Evolutionary conservation across 2,113 vertebrate species (phyloP), one percentile per base, ranked within the genome.

Genomic region (Gila orcuttii): DNA sequence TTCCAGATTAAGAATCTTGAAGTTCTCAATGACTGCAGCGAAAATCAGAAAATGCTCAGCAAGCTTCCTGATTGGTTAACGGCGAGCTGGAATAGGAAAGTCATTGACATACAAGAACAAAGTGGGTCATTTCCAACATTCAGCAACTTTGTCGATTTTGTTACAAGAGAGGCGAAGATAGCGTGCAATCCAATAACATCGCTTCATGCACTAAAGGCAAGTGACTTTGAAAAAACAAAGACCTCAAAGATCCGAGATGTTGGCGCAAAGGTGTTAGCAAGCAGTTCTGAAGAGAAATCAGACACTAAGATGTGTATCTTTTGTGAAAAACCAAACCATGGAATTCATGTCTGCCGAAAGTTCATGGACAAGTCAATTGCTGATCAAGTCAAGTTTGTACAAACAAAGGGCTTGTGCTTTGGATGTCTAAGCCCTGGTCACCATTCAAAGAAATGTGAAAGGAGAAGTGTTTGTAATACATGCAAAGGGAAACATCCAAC

Each of bases 371-470:
- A 80, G 19, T 2, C 76, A 4, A 73, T 87, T 4, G 8, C 47
- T 4, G 77, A 84, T 23, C 5, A 59, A 82, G 68, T 87, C 13
- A 85, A 76, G 68, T 87, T 71, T 39, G 85, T 88, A 0, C 86
- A 87, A 82, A 59, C 8, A 0, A 82, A 84, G 11, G 33, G 17
- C 57, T 7, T 75, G 6, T 88, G 86, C 50, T 89, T 88, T 87
- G 87, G 85, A 77, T 90, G 86, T 59, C 39, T 89, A 0, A 78
- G 77, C 4, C 0, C 55, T 4, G 85, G 89, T 33, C 86, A 91
- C 12, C 47, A 33, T 5, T 89, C 89, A n/a, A 91, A 81, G 68
- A 88, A 81, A 17, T 90, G 89, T 83, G 76, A 77, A 76, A 86
- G 4, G 36, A 90, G 86, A n/a, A 86, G 66, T 17, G 23, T 88